These are phyloP conservation scores for Acanthosepion pharaonis DNA, from an alignment of 2,888 invertebrate genomes.

Conservation along the genomic window DNA sequence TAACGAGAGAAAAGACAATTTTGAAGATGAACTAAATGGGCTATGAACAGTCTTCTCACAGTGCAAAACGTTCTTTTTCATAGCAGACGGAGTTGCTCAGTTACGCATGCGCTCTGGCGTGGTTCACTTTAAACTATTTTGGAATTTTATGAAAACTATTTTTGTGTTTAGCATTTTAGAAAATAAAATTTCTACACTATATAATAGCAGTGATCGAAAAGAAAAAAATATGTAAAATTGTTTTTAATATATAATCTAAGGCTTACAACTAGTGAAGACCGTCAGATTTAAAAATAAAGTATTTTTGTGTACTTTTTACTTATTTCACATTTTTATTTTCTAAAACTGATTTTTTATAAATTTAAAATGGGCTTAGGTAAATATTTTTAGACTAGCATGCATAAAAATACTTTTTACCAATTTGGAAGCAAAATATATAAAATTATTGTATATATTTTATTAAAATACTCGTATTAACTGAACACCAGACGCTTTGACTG, in stretches of 20 bases:
- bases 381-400: background rate
- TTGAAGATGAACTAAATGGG: background rate
- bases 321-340: background rate
- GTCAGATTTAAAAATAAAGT: background rate
- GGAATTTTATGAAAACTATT: background rate
- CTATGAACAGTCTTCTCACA: background rate
- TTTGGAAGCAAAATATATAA: background rate
- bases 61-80: background rate
- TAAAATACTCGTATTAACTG: no score
- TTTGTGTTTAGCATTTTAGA: background rate
- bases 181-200: background rate
- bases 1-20: background rate
- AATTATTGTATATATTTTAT: background rate
- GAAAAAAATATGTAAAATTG: background rate
- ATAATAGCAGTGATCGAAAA: background rate
- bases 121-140: background rate
- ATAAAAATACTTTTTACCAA: background rate
- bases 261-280: background rate
- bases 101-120: background rate
- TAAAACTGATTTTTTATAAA: background rate
- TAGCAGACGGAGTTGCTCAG: slow-evolving; percentile 9
- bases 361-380: background rate
- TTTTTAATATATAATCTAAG: background rate
- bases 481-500: no score
- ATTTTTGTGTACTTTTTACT: background rate